Evolutionary conservation across 1,140 invertebrate species (phyloP).

Genomic region (Tetramorium parvispinum): DNA sequence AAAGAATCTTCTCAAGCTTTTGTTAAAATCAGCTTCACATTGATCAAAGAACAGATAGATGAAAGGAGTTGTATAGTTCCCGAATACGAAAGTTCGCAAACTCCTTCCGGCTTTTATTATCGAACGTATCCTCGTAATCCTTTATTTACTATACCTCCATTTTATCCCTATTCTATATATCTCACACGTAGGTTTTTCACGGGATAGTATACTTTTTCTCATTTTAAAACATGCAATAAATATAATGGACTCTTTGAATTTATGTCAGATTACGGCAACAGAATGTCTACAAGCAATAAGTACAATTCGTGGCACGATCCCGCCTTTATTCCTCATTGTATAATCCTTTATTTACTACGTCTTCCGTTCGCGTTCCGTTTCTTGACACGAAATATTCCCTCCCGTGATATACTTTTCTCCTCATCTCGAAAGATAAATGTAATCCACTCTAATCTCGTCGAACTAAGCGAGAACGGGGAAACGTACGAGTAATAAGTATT

Average conservation of each 20-base stretch:
- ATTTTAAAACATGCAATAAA: constrained; percentile 4
- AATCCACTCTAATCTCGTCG: constrained; percentile 21
- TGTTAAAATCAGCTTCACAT: constrained; percentile 30
- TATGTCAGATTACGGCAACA: constrained; percentile 12
- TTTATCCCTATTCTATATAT: not conserved
- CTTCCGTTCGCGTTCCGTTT: not conserved
- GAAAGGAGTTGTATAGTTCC: constrained; percentile 21
- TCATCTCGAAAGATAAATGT: constrained; percentile 14
- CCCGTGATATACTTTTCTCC: not conserved
- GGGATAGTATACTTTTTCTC: not conserved
- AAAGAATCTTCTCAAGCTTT: not conserved
- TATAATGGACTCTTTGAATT: constrained; percentile 31
- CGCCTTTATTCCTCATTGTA: constrained; percentile 15
- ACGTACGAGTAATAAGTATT: constrained; percentile 45
- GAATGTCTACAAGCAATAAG: not conserved
- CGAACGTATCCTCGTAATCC: constrained; percentile 21
- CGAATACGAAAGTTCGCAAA: constrained; percentile 20
- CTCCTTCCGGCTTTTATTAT: constrained; percentile 15
- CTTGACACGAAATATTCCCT: not conserved
- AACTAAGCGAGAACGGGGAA: constrained; percentile 17
- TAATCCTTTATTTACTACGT: constrained; percentile 21
- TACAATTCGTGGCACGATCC: not conserved
- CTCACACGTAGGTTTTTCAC: not conserved
- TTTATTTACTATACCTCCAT: constrained; percentile 35
- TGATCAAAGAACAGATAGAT: constrained; percentile 34